Evolutionary conservation across 2,888 invertebrate genomes (phyloP).

Genomic region (Drosophila kuntzei): DNA sequence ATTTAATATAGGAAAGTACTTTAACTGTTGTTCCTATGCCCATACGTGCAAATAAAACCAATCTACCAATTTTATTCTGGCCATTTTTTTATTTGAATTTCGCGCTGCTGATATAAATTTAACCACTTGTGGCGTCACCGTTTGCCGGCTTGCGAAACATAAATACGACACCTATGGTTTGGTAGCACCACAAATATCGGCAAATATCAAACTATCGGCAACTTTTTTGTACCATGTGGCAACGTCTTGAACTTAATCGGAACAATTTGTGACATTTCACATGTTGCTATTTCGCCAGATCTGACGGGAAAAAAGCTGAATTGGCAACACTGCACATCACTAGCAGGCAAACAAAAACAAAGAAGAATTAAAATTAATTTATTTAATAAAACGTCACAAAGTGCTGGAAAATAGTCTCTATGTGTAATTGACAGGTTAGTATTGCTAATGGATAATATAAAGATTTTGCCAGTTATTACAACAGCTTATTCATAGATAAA

Average conservation of each 20-base stretch:
- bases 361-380: neutral
- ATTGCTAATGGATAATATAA: neutral
- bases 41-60: constrained; percentile 47
- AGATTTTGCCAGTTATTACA: neutral
- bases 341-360: constrained; percentile 11
- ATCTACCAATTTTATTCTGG: neutral
- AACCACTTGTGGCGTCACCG: neutral
- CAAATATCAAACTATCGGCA: too few species aligned
- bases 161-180: too few species aligned
- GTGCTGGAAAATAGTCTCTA: neutral
- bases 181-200: too few species aligned
- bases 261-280: too few species aligned
- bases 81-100: neutral
- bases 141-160: neutral
- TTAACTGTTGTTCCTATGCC: constrained; percentile 56
- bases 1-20: constrained; percentile 38
- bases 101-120: neutral
- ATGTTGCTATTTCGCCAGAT: too few species aligned
- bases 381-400: neutral
- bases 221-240: too few species aligned
- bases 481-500: neutral
- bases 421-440: neutral
- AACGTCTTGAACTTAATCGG: too few species aligned
- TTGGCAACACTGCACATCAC: too few species aligned
- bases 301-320: too few species aligned